phyloP scores from a whole-genome alignment of 2,888 invertebrate genomes.

The Caenorhabditis sp. region DNA sequence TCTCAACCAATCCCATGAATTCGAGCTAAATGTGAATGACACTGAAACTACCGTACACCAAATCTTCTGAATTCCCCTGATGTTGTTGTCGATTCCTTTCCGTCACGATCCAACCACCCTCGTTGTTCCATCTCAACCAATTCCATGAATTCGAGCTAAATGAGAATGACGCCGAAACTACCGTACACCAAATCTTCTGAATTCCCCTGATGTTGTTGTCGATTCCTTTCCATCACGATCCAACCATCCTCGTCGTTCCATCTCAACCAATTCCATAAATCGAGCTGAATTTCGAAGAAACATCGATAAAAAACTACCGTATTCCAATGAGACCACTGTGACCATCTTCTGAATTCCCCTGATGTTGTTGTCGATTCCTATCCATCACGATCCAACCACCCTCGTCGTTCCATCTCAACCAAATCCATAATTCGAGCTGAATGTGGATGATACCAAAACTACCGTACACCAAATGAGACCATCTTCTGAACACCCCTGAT shows the following conservation, averaged over 20 bases:
- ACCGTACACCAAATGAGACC: conserved; percentile 3
- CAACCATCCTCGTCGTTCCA: conserved; percentile 3
- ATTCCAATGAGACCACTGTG: neutral
- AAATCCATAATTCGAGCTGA: conserved; percentile 4
- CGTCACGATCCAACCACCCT: neutral
- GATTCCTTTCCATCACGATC: conserved; percentile 5
- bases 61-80: no score
- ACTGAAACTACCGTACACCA: no score
- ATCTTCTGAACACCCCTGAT: neutral
- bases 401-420: neutral
- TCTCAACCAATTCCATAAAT: conserved; percentile 1
- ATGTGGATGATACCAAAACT: neutral
- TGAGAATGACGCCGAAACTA: neutral
- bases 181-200: neutral
- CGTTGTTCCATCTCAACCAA: neutral
- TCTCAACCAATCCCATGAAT: neutral
- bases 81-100: neutral
- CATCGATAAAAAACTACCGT: neutral
- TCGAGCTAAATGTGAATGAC: no score
- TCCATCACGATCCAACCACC: conserved; percentile 7
- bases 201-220: neutral
- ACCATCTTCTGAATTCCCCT: neutral
- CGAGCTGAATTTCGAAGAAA: neutral
- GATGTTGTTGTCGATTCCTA: neutral
- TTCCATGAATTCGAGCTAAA: neutral